Base-by-base conservation (phyloP, 2,113 vertebrate species). In the Balaenoptera acutorostrata region DNA sequence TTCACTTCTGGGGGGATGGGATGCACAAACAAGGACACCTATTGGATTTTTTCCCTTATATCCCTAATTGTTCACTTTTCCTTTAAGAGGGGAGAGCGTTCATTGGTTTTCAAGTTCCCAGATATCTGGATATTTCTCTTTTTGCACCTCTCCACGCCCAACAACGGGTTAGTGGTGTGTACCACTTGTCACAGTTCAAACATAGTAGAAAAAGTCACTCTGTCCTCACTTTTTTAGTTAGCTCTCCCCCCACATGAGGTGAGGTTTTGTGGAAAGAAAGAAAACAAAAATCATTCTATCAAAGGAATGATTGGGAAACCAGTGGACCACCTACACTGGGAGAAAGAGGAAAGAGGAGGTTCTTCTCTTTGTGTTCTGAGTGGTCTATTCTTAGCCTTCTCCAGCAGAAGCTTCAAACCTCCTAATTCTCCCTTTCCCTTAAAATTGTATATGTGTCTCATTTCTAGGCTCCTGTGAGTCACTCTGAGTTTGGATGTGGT, bases 341-440 rank as follows among this genome's bases (percentile, higher is more conserved):
- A 93, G 57, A 86, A 84, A 87, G 78, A 88, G 57, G 77, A 91
- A 97, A 86, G 57, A 91, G 72, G 93, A 97, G 68, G 72, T 59
- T 94, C 85, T 81, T 71, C 44, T 85, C 88, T 94, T 86, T 83
- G 86, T 88, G 86, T 89, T 93, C 46, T 64, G 46, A 94, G 63
- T 36, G 44, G 27, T 64, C 95, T 97, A 98, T 97, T 97, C 89
- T 97, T 97, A 97, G 98, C 49, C 31, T 84, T 44, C 85, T 64
- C 66, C 82, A 64, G 52, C 77, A 95, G 89, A 93, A 97, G 82
- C 93, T 64, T 97, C 93, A 93, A 91, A 97, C 96, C 95, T 97
- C 96, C 91, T 97, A 97, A 98, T 97, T 98, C 97, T 97, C 95
- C 78, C 86, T 97, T 98, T 94, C 68, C 95, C 89, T 97, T 93